phyloP scores from a whole-genome alignment of 2,113 vertebrate genomes.

The Amphilophus citrinellus region DNA sequence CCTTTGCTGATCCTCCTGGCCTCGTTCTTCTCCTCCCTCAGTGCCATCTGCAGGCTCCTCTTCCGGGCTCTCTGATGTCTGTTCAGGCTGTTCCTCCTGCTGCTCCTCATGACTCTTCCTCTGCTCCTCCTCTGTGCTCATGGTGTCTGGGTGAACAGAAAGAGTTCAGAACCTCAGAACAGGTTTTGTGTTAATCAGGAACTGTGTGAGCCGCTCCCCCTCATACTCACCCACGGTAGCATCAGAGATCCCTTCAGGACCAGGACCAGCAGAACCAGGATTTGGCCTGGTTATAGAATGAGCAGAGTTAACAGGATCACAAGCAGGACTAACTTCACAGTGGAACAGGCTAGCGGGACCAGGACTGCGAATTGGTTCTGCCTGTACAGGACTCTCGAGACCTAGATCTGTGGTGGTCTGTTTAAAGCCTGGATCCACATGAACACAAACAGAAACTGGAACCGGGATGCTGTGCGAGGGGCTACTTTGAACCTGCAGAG shows the following conservation, averaged over 20 bases:
- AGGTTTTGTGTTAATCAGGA: background rate
- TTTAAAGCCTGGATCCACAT: background rate
- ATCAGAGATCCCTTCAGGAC: background rate
- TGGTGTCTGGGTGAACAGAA: conserved; percentile 25
- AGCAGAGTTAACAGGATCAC: background rate
- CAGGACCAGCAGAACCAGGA: background rate
- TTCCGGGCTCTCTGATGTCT: background rate
- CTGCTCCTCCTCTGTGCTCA: background rate
- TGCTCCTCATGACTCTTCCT: background rate
- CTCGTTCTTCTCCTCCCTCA: background rate
- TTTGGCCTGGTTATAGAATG: background rate
- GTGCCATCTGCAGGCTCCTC: background rate
- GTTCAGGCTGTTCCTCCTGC: background rate
- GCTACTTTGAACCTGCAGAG: background rate
- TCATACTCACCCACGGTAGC: conserved; percentile 40
- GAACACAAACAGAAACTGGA: background rate
- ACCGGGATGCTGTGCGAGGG: background rate
- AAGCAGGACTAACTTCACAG: background rate
- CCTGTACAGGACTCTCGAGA: background rate
- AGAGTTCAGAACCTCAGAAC: background rate
- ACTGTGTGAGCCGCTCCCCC: background rate
- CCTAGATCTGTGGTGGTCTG: background rate
- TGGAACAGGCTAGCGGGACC: background rate
- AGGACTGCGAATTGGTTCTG: background rate
- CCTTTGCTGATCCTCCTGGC: background rate